Conservation (phyloP, 2,888 invertebrate genomes). For the Alloscopus bannaensis region DNA sequence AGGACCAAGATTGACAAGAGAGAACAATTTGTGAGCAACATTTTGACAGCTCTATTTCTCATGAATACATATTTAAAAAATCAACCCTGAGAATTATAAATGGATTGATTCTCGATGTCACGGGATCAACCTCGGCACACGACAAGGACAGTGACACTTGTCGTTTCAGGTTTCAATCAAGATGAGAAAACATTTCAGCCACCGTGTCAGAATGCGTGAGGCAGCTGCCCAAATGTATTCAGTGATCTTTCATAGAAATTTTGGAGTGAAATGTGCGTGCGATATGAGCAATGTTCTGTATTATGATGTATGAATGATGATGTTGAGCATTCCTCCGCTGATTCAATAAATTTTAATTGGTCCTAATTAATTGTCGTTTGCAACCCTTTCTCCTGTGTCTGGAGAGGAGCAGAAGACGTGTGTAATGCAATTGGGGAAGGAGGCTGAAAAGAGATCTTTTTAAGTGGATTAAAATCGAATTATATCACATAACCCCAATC, state of each 20-base stretch:
- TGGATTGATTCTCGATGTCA: too few relatives aligned
- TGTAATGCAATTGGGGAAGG: not conserved
- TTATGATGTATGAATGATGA: conserved; percentile 1
- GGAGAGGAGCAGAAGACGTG: not conserved
- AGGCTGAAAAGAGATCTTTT: not conserved
- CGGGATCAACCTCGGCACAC: too few relatives aligned
- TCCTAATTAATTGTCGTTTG: conserved; percentile 39
- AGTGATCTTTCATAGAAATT: not conserved
- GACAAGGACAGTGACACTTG: not conserved
- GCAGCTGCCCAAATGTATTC: not conserved
- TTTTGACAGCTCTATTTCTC: not conserved
- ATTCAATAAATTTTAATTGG: conserved; percentile 48
- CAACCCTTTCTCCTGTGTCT: too few relatives aligned
- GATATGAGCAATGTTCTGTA: not conserved
- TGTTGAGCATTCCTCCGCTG: conserved; percentile 2
- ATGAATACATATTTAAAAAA: too few relatives aligned
- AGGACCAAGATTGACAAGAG: not conserved
- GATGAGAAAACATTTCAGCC: not conserved
- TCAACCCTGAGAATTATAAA: too few relatives aligned
- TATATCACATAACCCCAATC: conserved; percentile 13
- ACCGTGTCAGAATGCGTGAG: not conserved
- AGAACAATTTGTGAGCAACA: not conserved
- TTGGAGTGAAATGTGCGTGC: not conserved
- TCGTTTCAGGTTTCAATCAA: not conserved
- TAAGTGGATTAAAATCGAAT: conserved; percentile 32